Evolutionary conservation across 2,113 vertebrate genomes (phyloP).

Genomic region (Pavo muticus): DNA sequence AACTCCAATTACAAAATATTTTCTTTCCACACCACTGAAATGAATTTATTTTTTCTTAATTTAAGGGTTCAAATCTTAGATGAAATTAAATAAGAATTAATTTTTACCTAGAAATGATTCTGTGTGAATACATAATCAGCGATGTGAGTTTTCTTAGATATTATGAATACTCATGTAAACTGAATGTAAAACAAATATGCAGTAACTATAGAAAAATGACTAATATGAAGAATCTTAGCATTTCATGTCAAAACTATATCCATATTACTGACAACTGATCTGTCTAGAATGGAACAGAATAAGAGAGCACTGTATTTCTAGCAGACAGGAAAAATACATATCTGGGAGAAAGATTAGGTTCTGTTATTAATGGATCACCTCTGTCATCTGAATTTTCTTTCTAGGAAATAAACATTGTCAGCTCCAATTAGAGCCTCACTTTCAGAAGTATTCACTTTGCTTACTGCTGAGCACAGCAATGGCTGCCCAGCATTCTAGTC

Average conservation of each 20-base stretch:
- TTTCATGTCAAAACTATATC: neutral
- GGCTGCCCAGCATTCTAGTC: neutral
- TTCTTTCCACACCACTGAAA: neutral
- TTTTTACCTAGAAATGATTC: neutral
- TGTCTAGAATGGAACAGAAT: neutral
- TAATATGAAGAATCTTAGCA: neutral
- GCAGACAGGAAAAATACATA: neutral
- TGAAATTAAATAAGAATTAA: conserved; percentile 4
- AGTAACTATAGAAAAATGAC: neutral
- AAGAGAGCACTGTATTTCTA: neutral
- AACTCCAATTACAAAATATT: neutral
- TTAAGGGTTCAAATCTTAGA: neutral
- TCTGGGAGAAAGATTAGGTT: neutral
- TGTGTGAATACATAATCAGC: neutral
- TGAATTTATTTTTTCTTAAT: neutral
- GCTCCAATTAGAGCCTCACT: neutral
- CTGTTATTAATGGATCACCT: neutral
- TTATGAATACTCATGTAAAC: neutral
- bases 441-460: neutral
- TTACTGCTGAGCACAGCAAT: neutral
- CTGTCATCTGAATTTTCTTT: neutral
- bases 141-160: neutral
- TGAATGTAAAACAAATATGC: neutral
- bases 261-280: neutral
- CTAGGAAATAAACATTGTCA: neutral